Conservation (phyloP, 2,888 invertebrate species). For the Papilio elwesi region DNA sequence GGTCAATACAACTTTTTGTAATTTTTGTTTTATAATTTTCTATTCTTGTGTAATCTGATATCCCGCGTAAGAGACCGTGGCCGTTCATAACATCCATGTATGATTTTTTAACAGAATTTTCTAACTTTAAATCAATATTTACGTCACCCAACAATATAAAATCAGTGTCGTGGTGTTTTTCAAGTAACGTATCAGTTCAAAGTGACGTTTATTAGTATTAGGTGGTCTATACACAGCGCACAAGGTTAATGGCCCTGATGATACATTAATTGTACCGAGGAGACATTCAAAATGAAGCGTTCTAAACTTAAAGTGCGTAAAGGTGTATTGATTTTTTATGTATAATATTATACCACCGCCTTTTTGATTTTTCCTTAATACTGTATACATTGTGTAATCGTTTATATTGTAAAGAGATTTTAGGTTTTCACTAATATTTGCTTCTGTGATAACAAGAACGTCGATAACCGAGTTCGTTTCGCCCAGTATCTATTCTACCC, state of each 20-base stretch:
- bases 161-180: not conserved
- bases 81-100: slow-evolving; percentile 22
- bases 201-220: slow-evolving; percentile 6
- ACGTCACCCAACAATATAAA: slow-evolving; percentile 4
- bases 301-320: slow-evolving; percentile 11
- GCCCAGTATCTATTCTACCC: not conserved
- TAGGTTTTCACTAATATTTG: slow-evolving; percentile 29
- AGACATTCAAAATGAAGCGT: not conserved
- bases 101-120: slow-evolving; percentile 19
- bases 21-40: slow-evolving; percentile 19
- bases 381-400: slow-evolving; percentile 37
- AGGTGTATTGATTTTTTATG: slow-evolving; percentile 34
- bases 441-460: slow-evolving; percentile 36
- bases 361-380: slow-evolving; percentile 36
- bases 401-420: slow-evolving; percentile 30
- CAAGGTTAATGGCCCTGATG: not conserved
- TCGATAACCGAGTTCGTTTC: slow-evolving; percentile 6
- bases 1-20: slow-evolving; percentile 30
- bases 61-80: slow-evolving; percentile 28
- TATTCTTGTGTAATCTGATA: slow-evolving; percentile 27
- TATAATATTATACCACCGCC: slow-evolving; percentile 40
- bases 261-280: not conserved
- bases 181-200: not conserved
- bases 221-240: slow-evolving; percentile 9
- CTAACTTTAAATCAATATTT: slow-evolving; percentile 4